A percentile compares a stretch with the other conserved stretches of the same genome.
phyloP scores from a whole-genome alignment of 2,797 vertebrate genomes.

The Sebastes trivittatus region DNA sequence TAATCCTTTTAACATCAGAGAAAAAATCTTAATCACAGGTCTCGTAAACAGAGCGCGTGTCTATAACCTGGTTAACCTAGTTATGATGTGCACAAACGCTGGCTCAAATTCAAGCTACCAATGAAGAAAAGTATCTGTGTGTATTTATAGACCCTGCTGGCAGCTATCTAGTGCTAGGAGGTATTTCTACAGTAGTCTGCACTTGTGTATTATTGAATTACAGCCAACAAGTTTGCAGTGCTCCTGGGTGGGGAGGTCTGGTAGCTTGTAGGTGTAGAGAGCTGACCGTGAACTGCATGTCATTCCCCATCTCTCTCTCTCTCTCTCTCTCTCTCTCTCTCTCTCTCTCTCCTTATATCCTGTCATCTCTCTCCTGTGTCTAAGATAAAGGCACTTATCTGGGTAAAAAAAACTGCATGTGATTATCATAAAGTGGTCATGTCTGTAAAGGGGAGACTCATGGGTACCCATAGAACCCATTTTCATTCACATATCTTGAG shows the following conservation, averaged over 20 bases:
- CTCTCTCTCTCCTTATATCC: not conserved
- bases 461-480: too few relatives aligned
- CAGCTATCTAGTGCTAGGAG: not conserved
- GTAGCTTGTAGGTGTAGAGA: not conserved
- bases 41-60: not conserved
- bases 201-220: not conserved
- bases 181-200: constrained; percentile 18
- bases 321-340: not conserved
- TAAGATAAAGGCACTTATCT: too few relatives aligned
- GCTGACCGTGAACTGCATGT: not conserved
- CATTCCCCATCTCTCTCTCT: not conserved
- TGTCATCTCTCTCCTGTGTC: not conserved
- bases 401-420: too few relatives aligned
- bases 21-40: not conserved
- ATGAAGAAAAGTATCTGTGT: not conserved
- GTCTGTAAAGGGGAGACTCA: too few relatives aligned
- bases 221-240: not conserved
- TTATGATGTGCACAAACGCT: not conserved
- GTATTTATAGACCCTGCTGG: constrained; percentile 20
- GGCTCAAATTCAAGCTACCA: not conserved
- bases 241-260: not conserved
- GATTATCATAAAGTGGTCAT: too few relatives aligned
- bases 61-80: constrained; percentile 15
- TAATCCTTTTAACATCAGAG: not conserved
- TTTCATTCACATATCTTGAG: too few relatives aligned